Evolutionary conservation across 2,113 vertebrate species (phyloP), one percentile per base, ranked within the genome.

Genomic region (Fregetta grallaria): DNA sequence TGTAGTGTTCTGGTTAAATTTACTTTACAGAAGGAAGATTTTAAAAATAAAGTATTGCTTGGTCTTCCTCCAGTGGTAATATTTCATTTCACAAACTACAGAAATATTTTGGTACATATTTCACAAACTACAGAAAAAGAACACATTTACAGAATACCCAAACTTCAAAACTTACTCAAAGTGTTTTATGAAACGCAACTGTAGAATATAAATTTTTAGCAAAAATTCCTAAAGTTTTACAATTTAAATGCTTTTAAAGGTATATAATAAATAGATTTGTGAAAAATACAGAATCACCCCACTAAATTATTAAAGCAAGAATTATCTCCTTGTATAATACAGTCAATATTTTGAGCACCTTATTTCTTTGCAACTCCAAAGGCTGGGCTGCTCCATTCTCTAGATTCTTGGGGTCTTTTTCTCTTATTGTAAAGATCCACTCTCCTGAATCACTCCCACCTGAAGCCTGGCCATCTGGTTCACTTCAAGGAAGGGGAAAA

Each of bases 401-500:
- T 22, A 99, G 66, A 81, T 97, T 98, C 68, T 98, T 98, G 45
- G 98, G 98, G 90, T 99, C 98, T 83, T 99, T 99, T 95, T 99
- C 98, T 95, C 96, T 98, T 97, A 99, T 99, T 50, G 99, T 99
- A 92, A 99, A 99, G 95, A 98, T 99, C 99, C 99, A 99, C 58
- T 98, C 97, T 59, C 94, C 97, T 18, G 98, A 91, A 56, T 99
- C 98, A 10, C 98, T 97, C 38, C 99, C 98, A 75, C 99, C 99
- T 10, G 99, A 98, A 16, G 98, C 99, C 78, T 99, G 98, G 75
- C 97, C 98, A 17, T 99, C 98, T 40, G 98, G 94, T 95, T 99
- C 99, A 86, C 99, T 99, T 88, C 45, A 94, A 56, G 68, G 15
- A 52, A 49, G 65, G 47, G 17, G 53, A 10, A 78, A n/a, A n/a